These are phyloP conservation scores for Lasiurus cinereus DNA, from an alignment of 2,113 vertebrate species.

Conservation along the genomic window DNA sequence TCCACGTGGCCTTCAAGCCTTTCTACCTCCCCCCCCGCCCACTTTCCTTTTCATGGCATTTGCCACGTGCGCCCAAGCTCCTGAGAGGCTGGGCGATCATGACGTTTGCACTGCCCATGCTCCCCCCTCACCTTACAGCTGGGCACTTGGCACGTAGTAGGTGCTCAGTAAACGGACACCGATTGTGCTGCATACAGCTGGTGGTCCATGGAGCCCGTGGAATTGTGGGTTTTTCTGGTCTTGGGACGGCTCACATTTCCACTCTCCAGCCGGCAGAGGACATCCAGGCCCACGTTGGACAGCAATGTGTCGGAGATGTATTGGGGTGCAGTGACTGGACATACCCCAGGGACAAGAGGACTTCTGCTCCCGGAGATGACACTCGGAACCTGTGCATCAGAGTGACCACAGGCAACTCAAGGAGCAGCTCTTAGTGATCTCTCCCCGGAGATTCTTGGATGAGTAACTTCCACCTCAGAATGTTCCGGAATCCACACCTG, in stretches of 20 bases:
- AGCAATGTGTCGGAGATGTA: constrained; percentile 9
- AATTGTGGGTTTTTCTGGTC: neutral
- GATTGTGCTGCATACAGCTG: neutral
- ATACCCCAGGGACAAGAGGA: neutral
- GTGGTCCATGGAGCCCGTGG: neutral
- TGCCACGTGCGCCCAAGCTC: rapidly evolving
- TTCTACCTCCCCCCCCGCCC: neutral
- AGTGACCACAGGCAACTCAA: too few species aligned
- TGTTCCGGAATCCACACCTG: neutral
- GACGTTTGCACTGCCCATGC: neutral
- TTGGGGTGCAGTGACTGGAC: neutral
- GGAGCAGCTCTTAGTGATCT: too few species aligned
- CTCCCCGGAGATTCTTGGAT: neutral
- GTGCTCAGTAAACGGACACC: rapidly evolving
- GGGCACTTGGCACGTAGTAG: neutral
- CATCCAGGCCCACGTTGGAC: neutral
- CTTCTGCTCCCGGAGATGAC: too few species aligned
- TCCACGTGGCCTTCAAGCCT: neutral
- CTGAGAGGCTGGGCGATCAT: neutral
- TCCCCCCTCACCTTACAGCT: too few species aligned
- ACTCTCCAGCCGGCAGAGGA: neutral
- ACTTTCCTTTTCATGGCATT: neutral
- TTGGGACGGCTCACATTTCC: neutral
- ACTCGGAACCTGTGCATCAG: too few species aligned
- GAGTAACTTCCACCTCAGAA: neutral